Percentiles rank a stretch among this genome's conserved stretches.
Evolutionary conservation across 1,140 invertebrate genomes (phyloP).

Genomic region (Pogonomyrmex barbatus): DNA sequence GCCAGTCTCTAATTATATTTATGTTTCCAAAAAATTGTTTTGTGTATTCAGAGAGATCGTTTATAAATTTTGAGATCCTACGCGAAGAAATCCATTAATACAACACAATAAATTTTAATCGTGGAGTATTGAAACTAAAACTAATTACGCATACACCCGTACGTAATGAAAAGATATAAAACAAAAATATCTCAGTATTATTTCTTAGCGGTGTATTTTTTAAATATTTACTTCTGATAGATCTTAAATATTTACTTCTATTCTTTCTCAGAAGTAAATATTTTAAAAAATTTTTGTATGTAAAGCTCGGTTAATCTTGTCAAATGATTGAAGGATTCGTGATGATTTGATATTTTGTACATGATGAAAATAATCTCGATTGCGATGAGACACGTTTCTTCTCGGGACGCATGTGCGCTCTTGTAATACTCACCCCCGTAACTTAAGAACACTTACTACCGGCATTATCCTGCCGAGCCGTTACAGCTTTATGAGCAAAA

Average conservation of each 20-base stretch:
- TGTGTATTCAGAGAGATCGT: constrained; percentile 16
- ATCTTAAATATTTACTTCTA: neutral
- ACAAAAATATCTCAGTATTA: neutral
- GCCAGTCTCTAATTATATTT: constrained; percentile 40
- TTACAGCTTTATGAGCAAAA: constrained; percentile 85
- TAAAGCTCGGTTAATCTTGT: neutral
- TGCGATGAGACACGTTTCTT: constrained; percentile 22
- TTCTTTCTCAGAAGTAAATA: too few species aligned
- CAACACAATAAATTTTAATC: constrained; percentile 16
- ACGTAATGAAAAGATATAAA: neutral
- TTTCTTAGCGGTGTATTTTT: neutral
- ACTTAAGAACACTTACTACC: constrained; percentile 70
- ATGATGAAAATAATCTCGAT: constrained; percentile 1
- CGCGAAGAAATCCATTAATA: neutral
- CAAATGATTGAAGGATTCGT: neutral
- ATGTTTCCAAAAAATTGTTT: neutral
- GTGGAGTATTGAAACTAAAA: neutral
- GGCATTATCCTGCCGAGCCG: constrained; percentile 70
- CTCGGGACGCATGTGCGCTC: constrained; percentile 70
- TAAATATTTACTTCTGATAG: neutral
- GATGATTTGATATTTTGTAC: neutral
- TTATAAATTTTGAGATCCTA: neutral
- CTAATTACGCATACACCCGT: neutral
- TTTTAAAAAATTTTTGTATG: neutral
- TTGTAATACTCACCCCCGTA: constrained; percentile 20